A percentile compares a stretch with the other conserved stretches of the same genome.
phyloP scores from a whole-genome alignment of 2,797 vertebrate species.

The Xenops minutus region DNA sequence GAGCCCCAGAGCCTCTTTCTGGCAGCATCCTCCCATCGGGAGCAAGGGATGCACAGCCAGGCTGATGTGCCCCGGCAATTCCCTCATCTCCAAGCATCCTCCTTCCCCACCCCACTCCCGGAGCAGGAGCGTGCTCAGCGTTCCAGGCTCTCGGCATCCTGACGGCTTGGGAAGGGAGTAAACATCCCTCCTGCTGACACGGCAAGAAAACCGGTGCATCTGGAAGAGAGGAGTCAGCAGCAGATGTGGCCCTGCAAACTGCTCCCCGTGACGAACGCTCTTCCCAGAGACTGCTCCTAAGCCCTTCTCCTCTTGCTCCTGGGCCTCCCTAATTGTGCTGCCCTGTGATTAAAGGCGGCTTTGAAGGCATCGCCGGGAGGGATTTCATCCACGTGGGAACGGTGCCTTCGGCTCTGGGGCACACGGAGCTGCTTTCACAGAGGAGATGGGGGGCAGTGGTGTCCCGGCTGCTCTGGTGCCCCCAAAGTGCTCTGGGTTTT shows the following conservation, averaged over 20 bases:
- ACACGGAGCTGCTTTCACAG: neutral
- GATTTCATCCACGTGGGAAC: neutral
- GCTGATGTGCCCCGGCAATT: neutral
- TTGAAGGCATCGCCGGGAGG: neutral
- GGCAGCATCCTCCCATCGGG: neutral
- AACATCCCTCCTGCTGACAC: conserved; percentile 14
- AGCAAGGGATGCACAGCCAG: neutral
- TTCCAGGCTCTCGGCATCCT: neutral
- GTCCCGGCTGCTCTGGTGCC: accelerated
- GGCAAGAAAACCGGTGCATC: conserved; percentile 8
- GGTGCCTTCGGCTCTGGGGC: neutral
- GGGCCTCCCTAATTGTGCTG: conserved; percentile 1
- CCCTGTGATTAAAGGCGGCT: neutral
- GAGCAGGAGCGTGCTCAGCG: neutral
- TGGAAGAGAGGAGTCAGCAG: conserved; percentile 40
- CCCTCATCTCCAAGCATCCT: neutral
- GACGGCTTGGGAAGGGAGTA: neutral
- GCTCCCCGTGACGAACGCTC: neutral
- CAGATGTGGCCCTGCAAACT: conserved; percentile 42
- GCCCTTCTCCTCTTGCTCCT: neutral
- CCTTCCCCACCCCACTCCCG: neutral
- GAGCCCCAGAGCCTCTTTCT: neutral
- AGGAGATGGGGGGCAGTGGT: neutral
- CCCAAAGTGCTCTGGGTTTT: neutral
- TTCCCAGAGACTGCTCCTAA: conserved; percentile 12